Evolutionary conservation across 2,113 vertebrate genomes (phyloP).

Genomic region (Cheilinus undulatus): DNA sequence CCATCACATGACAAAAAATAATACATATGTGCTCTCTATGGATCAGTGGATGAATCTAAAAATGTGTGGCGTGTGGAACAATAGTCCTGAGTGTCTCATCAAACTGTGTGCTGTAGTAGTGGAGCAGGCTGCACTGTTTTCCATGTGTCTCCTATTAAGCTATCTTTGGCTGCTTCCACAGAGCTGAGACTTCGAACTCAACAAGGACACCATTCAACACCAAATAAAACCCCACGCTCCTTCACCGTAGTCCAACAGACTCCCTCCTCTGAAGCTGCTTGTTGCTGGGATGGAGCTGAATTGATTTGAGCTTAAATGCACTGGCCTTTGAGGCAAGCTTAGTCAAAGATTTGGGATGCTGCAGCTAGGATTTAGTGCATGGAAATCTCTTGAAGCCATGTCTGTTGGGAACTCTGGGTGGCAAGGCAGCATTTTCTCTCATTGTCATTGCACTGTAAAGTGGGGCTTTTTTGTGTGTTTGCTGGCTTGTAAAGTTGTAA

Average conservation of each 20-base stretch:
- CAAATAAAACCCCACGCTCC: neutral
- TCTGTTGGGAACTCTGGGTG: neutral
- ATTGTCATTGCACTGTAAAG: neutral
- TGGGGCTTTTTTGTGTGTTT: neutral
- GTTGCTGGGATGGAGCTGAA: conserved; percentile 2
- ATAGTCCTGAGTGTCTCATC: conserved; percentile 48
- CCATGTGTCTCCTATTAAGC: conserved; percentile 74
- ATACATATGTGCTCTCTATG: conserved; percentile 3
- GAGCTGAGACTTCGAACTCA: conserved; percentile 44
- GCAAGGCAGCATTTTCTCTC: neutral
- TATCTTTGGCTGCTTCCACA: conserved; percentile 59
- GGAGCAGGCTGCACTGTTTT: conserved; percentile 36
- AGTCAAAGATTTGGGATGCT: neutral
- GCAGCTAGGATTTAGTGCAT: neutral
- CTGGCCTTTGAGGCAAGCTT: conserved; percentile 10
- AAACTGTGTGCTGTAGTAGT: conserved; percentile 44
- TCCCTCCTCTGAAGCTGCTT: neutral
- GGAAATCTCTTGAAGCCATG: neutral
- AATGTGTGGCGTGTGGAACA: conserved; percentile 37
- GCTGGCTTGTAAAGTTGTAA: too few relatives aligned
- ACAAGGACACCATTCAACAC: conserved; percentile 59
- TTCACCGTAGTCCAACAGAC: conserved; percentile 6
- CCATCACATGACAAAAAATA: conserved; percentile 2
- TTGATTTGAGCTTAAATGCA: conserved; percentile 16
- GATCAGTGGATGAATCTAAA: conserved; percentile 21